Percentiles rank a stretch among this genome's conserved stretches.
Evolutionary conservation across 2,797 vertebrate species (phyloP).

Genomic region (Pagetopsis macropterus): DNA sequence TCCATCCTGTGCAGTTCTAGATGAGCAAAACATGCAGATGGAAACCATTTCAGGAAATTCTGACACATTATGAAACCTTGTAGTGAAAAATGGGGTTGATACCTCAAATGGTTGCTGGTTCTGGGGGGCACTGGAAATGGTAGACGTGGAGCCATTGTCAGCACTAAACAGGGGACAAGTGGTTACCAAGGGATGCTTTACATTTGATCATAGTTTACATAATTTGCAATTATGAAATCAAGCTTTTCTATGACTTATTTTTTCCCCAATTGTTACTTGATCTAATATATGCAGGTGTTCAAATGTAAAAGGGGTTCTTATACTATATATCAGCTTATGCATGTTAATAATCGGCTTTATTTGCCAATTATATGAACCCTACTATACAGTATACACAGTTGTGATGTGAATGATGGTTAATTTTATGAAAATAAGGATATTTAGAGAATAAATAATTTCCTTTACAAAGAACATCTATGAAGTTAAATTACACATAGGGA

Average conservation of each 20-base stretch:
- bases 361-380: background rate
- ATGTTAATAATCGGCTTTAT: background rate
- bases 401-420: background rate
- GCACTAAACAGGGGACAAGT: constrained; percentile 69
- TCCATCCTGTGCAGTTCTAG: background rate
- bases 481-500: background rate
- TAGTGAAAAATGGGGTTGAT: constrained; percentile 50
- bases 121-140: constrained; percentile 76
- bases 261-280: background rate
- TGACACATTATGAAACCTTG: constrained; percentile 29
- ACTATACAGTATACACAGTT: background rate
- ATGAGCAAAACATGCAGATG: constrained; percentile 30
- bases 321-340: background rate
- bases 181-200: constrained; percentile 31
- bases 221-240: background rate
- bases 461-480: background rate
- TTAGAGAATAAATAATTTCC: background rate
- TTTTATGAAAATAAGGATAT: background rate
- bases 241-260: background rate
- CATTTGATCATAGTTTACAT: constrained; percentile 1
- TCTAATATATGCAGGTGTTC: no score
- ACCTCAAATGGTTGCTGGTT: constrained; percentile 82
- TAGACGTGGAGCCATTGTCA: constrained; percentile 79
- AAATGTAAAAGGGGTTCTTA: background rate
- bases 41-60: constrained; percentile 23